phyloP scores from a whole-genome alignment of 2,113 vertebrate genomes.

The Anser brachyrhynchus region DNA sequence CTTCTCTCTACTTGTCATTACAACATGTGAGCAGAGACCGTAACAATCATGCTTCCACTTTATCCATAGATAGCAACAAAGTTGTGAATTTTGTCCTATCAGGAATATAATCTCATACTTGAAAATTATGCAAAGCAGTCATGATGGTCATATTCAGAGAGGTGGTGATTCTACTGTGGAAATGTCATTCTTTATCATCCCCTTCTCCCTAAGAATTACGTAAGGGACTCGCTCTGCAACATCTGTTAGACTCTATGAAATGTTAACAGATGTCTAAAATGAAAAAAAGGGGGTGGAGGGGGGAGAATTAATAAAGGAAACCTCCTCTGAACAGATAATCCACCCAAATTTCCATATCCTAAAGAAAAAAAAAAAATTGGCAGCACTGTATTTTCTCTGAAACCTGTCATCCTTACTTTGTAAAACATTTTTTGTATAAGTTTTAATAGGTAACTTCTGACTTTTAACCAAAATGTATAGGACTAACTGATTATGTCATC shows the following conservation, averaged over 20 bases:
- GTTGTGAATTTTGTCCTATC: slow-evolving; percentile 14
- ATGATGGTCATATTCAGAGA: slow-evolving; percentile 41
- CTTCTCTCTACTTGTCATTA: slow-evolving; percentile 1
- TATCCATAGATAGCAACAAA: slow-evolving; percentile 25
- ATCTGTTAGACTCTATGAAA: slow-evolving; percentile 76
- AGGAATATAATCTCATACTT: slow-evolving; percentile 45
- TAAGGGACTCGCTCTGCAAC: slow-evolving; percentile 65
- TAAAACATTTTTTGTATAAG: slow-evolving; percentile 51
- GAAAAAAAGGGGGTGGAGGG: not conserved
- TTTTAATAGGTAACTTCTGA: slow-evolving; percentile 54
- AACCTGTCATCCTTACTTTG: slow-evolving; percentile 50
- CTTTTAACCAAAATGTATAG: slow-evolving; percentile 31
- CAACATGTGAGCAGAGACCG: slow-evolving; percentile 8
- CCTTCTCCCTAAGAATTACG: slow-evolving; percentile 59
- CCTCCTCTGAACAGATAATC: slow-evolving; percentile 72
- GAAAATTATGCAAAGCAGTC: slow-evolving; percentile 63
- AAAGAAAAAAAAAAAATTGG: slow-evolving; percentile 41
- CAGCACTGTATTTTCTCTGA: slow-evolving; percentile 45
- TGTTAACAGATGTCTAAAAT: slow-evolving; percentile 79
- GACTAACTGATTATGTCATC: slow-evolving; percentile 33
- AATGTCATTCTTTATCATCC: slow-evolving; percentile 62
- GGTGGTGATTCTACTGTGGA: slow-evolving; percentile 44
- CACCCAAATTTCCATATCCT: slow-evolving; percentile 69
- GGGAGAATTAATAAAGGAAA: slow-evolving; percentile 73
- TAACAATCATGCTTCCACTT: not conserved